Evolutionary conservation across 23 tunicate genomes (phyloP).

Genomic region (Diplosoma virens): DNA sequence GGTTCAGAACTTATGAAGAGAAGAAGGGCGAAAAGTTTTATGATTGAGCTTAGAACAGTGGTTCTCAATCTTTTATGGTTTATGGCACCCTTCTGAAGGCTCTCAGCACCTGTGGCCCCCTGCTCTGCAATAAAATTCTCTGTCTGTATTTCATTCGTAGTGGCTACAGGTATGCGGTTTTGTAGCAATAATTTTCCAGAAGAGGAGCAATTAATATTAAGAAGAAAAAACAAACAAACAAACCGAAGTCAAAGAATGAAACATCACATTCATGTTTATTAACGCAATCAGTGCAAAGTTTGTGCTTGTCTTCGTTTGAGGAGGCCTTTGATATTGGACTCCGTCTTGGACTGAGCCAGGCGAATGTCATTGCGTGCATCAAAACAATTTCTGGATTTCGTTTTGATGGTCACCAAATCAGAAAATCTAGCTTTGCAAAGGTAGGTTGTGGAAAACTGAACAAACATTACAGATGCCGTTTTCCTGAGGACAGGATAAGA

Average conservation of each 20-base stretch:
- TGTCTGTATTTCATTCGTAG: too few species aligned
- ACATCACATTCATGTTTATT: neutral
- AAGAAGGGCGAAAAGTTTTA: too few species aligned
- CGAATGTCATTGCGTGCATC: slow-evolving; percentile 5
- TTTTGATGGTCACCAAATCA: slow-evolving; percentile 14
- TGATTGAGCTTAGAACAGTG: too few species aligned
- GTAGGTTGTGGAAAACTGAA: slow-evolving; percentile 7
- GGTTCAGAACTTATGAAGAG: too few species aligned
- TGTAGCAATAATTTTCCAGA: too few species aligned
- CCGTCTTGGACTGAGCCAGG: slow-evolving; percentile 21
- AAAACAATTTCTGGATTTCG: slow-evolving; percentile 9
- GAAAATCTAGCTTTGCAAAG: slow-evolving; percentile 13
- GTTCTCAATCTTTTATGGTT: too few species aligned
- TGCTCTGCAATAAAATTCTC: too few species aligned
- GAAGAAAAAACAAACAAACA: neutral
- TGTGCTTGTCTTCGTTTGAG: slow-evolving; percentile 5
- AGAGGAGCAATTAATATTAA: neutral
- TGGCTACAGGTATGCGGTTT: too few species aligned
- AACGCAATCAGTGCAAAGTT: neutral
- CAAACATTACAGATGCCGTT: slow-evolving; percentile 12
- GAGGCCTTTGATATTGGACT: slow-evolving; percentile 14
- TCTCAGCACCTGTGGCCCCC: too few species aligned
- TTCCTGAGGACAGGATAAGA: slow-evolving; percentile 29
- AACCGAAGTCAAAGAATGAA: neutral
- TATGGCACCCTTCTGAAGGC: too few species aligned